Evolutionary conservation across 1,140 invertebrate species (phyloP).

Genomic region (Eupeodes corollae): DNA sequence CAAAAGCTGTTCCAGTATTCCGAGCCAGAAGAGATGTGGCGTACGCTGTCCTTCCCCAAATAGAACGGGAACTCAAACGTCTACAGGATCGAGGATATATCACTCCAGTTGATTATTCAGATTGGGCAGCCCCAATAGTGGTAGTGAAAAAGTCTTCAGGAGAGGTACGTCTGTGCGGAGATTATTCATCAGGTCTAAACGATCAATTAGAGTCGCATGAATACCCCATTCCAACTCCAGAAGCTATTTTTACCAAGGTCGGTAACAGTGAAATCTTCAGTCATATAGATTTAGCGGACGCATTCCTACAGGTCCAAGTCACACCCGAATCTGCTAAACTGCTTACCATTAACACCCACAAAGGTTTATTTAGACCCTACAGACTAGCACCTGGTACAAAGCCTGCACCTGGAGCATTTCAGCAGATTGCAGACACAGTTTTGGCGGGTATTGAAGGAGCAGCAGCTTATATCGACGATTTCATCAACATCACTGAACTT

Average conservation of each 20-base stretch:
- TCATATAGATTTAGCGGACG: slow-evolving; percentile 1
- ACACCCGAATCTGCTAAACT: slow-evolving; percentile 1
- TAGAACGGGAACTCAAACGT: slow-evolving; percentile 3
- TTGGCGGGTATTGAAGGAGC: too few species aligned
- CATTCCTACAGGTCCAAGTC: slow-evolving; percentile 3
- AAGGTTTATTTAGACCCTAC: slow-evolving; percentile 4
- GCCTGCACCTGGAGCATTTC: slow-evolving; percentile 10
- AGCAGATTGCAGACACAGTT: too few species aligned
- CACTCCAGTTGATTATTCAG: slow-evolving; percentile 18
- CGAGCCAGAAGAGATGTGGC: too few species aligned
- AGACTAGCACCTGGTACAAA: slow-evolving; percentile 1
- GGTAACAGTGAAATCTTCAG: neutral
- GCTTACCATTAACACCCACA: slow-evolving; percentile 5
- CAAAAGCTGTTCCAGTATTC: too few species aligned
- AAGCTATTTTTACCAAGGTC: slow-evolving; percentile 6
- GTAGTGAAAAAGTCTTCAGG: slow-evolving; percentile 24
- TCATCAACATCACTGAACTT: slow-evolving; percentile 1
- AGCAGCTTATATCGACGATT: too few species aligned
- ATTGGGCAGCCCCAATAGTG: slow-evolving; percentile 37
- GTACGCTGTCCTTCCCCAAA: too few species aligned
- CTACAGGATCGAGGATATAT: slow-evolving; percentile 1
- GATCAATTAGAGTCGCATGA: slow-evolving; percentile 5
- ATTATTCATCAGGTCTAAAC: slow-evolving; percentile 13
- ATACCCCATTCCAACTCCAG: slow-evolving; percentile 5
- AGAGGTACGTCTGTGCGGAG: slow-evolving; percentile 21